Conservation (phyloP, 2,888 invertebrate genomes). For the Lissonota sp. region DNA sequence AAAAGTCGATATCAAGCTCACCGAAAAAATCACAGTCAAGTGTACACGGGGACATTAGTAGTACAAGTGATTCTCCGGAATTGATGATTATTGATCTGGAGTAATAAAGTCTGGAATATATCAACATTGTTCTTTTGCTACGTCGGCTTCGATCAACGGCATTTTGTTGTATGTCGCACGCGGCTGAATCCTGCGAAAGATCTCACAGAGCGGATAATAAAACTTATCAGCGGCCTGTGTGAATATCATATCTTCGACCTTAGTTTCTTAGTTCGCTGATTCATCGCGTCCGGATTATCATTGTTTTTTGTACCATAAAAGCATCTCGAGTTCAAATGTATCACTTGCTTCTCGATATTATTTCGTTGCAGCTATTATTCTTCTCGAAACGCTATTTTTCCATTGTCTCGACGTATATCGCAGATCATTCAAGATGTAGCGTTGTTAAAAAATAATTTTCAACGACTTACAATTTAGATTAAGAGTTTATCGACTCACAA, state of each 20-base stretch:
- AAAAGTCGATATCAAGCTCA: slow-evolving; percentile 72
- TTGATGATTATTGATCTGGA: slow-evolving; percentile 83
- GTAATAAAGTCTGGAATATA: slow-evolving; percentile 65
- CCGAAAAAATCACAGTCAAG: slow-evolving; percentile 78
- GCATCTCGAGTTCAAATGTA: too few relatives aligned
- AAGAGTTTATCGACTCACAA: too few relatives aligned
- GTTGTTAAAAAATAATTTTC: too few relatives aligned
- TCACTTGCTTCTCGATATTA: too few relatives aligned
- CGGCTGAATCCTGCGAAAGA: slow-evolving; percentile 17
- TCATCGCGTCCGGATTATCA: too few relatives aligned
- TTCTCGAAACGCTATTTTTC: too few relatives aligned
- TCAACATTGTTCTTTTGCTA: neutral
- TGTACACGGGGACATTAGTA: slow-evolving; percentile 78
- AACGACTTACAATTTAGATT: too few relatives aligned
- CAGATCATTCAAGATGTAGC: too few relatives aligned
- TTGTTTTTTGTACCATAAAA: too few relatives aligned
- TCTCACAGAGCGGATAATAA: slow-evolving; percentile 24
- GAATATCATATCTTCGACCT: neutral
- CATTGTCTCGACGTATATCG: too few relatives aligned
- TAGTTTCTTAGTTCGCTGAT: too few relatives aligned
- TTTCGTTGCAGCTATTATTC: too few relatives aligned
- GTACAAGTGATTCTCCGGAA: slow-evolving; percentile 82
- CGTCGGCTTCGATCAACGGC: slow-evolving; percentile 7
- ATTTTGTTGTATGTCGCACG: slow-evolving; percentile 26
- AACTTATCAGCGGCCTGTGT: slow-evolving; percentile 23